A percentile compares a stretch with the other conserved stretches of the same genome.
These are phyloP conservation scores for Coilia nasus DNA, from an alignment of 2,797 vertebrate genomes.

Conservation along the genomic window DNA sequence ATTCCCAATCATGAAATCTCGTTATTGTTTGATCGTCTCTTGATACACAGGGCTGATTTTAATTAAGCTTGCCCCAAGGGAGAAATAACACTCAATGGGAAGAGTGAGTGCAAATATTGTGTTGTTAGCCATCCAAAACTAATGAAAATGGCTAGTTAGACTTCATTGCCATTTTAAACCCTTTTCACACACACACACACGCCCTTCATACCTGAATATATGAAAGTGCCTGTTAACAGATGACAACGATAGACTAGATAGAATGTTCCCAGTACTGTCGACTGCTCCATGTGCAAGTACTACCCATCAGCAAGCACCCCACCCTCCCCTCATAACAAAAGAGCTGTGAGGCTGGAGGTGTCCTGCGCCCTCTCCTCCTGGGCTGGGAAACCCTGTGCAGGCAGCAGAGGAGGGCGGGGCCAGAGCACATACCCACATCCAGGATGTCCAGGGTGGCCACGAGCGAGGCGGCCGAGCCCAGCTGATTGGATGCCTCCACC, in stretches of 20 bases:
- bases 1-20: background rate
- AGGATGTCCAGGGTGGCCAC: constrained; percentile 89
- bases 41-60: constrained; percentile 48
- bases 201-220: background rate
- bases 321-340: background rate
- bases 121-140: background rate
- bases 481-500: constrained; percentile 91
- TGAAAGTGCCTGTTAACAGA: background rate
- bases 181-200: background rate
- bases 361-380: background rate
- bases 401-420: no score
- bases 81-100: background rate
- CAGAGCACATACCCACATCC: constrained; percentile 84
- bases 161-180: background rate
- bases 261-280: background rate
- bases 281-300: background rate
- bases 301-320: background rate
- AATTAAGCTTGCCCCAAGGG: constrained; percentile 36
- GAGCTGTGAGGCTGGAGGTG: background rate
- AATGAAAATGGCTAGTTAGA: background rate
- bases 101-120: background rate
- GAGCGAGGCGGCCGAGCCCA: constrained; percentile 86
- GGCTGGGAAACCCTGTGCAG: no score
- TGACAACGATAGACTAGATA: background rate
- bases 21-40: constrained; percentile 31